Evolutionary conservation across 2,113 vertebrate species (phyloP).

Genomic region (Herpailurus yagouaroundi): DNA sequence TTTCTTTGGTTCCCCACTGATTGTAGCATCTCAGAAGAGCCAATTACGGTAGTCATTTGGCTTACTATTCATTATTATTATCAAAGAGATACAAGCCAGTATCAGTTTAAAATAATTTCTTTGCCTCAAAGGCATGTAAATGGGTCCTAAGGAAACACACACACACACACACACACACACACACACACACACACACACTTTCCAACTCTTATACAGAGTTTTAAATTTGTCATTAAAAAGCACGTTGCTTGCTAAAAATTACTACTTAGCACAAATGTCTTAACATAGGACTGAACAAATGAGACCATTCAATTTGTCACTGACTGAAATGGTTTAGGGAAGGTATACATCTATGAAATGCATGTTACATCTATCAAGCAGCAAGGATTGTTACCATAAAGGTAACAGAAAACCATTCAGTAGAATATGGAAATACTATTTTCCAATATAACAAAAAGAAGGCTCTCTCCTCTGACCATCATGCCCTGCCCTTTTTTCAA

Average conservation of each 20-base stretch:
- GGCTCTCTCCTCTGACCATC: not conserved
- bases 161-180: not conserved
- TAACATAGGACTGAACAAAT: not conserved
- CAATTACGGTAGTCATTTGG: not conserved
- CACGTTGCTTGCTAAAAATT: not conserved
- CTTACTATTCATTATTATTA: conserved; percentile 12
- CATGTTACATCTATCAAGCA: not conserved
- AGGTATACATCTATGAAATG: not conserved
- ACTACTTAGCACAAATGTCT: not conserved
- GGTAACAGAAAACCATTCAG: not conserved
- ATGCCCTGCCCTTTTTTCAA: not conserved
- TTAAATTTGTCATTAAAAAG: not conserved
- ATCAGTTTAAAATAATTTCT: conserved; percentile 29
- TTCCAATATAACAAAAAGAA: not conserved
- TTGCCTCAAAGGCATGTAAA: not conserved
- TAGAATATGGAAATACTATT: not conserved
- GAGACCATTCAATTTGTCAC: not conserved
- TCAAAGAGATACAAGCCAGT: not conserved
- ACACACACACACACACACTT: not conserved
- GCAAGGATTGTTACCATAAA: not conserved
- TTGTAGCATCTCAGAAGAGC: conserved; percentile 4
- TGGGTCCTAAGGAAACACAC: not conserved
- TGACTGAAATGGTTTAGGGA: not conserved
- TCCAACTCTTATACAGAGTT: not conserved
- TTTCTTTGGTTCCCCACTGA: not conserved